phyloP scores from a whole-genome alignment of 2,797 vertebrate genomes.

The Danio albolineatus region DNA sequence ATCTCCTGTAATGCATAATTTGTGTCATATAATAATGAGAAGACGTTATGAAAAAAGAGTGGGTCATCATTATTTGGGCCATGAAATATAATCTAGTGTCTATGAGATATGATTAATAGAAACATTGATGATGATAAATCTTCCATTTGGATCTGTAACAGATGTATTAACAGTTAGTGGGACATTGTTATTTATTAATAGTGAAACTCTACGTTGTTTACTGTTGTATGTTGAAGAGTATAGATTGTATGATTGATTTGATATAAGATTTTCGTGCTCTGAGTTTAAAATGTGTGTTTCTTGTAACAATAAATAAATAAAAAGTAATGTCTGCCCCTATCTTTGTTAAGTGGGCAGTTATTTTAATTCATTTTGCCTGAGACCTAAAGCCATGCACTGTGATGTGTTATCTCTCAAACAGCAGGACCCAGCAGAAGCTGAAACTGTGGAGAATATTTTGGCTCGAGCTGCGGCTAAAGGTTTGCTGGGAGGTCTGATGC shows the following conservation, averaged over 20 bases:
- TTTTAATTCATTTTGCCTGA: too few relatives aligned
- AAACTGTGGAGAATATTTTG: constrained; percentile 84
- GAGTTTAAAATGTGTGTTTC: too few relatives aligned
- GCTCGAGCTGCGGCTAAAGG: constrained; percentile 85
- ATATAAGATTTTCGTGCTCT: too few relatives aligned
- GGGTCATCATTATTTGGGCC: not conserved
- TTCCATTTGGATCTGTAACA: not conserved
- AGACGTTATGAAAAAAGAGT: not conserved
- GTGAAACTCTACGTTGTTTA: not conserved
- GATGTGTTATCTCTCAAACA: constrained; percentile 62
- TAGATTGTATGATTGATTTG: too few relatives aligned
- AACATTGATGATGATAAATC: not conserved
- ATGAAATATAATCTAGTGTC: not conserved
- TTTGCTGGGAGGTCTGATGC: constrained; percentile 77
- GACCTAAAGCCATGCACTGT: not conserved
- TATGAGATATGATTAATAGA: not conserved
- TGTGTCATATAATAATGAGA: not conserved
- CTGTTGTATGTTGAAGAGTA: too few relatives aligned
- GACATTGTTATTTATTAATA: not conserved
- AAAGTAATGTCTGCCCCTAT: too few relatives aligned
- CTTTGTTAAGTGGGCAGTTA: too few relatives aligned
- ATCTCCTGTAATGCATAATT: too few relatives aligned
- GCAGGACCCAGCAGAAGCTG: constrained; percentile 80
- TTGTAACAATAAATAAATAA: too few relatives aligned
- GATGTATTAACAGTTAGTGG: not conserved